phyloP scores from a whole-genome alignment of 2,797 vertebrate species.

The Enteromius radiatus region DNA sequence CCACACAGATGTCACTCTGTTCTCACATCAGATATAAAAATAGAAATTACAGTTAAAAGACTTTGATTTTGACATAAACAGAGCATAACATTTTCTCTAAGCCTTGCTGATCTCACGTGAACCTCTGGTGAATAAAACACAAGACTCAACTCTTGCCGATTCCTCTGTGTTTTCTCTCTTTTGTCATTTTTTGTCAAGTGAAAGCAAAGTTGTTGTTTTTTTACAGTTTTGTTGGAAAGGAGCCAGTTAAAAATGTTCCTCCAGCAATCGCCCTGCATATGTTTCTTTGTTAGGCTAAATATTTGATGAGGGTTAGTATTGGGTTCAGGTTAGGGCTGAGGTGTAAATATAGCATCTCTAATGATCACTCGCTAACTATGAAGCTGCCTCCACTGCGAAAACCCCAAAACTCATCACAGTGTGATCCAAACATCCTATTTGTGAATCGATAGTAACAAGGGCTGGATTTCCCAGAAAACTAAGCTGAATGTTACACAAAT shows the following conservation, averaged over 20 bases:
- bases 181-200: background rate
- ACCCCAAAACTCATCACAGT: background rate
- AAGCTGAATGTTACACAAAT: conserved; percentile 1
- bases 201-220: background rate
- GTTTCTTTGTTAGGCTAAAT: background rate
- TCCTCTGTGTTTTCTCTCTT: background rate
- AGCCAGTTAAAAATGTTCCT: background rate
- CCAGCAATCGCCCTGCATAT: background rate
- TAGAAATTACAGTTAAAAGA: background rate
- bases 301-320: background rate
- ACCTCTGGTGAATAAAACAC: background rate
- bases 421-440: background rate
- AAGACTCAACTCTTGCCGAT: background rate
- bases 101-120: background rate
- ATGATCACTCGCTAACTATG: background rate
- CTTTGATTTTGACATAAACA: background rate
- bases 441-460: background rate
- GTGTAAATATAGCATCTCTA: background rate
- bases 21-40: background rate
- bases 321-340: background rate
- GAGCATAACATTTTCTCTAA: background rate
- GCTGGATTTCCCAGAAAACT: background rate
- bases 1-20: conserved; percentile 1
- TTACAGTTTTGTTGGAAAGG: background rate
- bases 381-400: background rate